Conservation (phyloP, 2,888 invertebrate species). For the Cancer borealis region DNA sequence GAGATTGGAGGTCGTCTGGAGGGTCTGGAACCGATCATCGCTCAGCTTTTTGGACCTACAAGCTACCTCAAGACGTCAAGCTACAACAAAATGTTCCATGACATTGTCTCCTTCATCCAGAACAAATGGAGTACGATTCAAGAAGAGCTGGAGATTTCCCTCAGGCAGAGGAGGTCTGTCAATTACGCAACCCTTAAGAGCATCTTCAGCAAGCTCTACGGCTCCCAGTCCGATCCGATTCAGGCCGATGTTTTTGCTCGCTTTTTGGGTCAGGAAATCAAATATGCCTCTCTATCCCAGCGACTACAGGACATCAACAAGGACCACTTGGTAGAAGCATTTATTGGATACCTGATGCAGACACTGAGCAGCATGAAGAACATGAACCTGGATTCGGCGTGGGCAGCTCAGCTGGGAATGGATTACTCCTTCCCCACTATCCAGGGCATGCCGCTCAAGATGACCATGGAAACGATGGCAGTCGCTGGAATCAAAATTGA, state of each 20-base stretch:
- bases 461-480: constrained; percentile 52
- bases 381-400: constrained; percentile 32
- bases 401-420: constrained; percentile 49
- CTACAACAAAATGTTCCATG: constrained; percentile 48
- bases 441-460: constrained; percentile 70
- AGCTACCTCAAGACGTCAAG: constrained; percentile 56
- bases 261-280: constrained; percentile 72
- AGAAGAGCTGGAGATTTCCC: not conserved
- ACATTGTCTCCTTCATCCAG: constrained; percentile 36
- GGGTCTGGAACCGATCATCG: constrained; percentile 67
- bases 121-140: constrained; percentile 42
- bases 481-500: constrained; percentile 58
- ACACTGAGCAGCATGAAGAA: constrained; percentile 29
- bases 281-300: constrained; percentile 55
- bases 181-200: not conserved
- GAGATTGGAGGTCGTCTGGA: constrained; percentile 69
- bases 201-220: constrained; percentile 56
- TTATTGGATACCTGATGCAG: not conserved
- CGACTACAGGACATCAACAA: constrained; percentile 37
- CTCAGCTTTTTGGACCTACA: constrained; percentile 61
- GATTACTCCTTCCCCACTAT: constrained; percentile 68
- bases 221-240: not conserved
- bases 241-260: constrained; percentile 67
- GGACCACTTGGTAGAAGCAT: not conserved
- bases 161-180: constrained; percentile 41